These are phyloP conservation scores for Bombus huntii DNA, from an alignment of 1,140 invertebrate genomes.

Conservation along the genomic window DNA sequence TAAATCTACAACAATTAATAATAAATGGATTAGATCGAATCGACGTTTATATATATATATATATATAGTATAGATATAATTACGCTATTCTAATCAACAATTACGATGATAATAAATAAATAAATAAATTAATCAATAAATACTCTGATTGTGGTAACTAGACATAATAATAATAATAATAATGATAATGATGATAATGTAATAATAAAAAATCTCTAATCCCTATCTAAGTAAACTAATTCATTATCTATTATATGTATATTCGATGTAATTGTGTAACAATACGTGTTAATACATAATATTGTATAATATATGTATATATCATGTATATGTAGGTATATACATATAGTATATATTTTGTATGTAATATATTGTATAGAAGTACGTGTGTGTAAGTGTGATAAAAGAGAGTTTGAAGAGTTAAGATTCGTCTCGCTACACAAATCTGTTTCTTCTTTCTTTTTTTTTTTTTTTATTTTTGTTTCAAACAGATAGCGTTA, in stretches of 20 bases:
- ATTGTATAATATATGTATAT: slow-evolving; percentile 5
- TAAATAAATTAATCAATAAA: slow-evolving; percentile 7
- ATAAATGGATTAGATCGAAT: slow-evolving; percentile 58
- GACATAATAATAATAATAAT: slow-evolving; percentile 21
- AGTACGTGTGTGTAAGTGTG: slow-evolving; percentile 15
- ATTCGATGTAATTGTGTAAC: slow-evolving; percentile 27
- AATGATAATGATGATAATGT: neutral
- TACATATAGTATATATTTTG: neutral
- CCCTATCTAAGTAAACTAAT: slow-evolving; percentile 66
- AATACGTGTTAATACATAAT: slow-evolving; percentile 6
- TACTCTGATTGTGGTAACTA: slow-evolving; percentile 51
- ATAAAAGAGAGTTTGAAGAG: slow-evolving; percentile 8
- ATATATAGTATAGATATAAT: neutral
- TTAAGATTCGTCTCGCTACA: slow-evolving; percentile 46
- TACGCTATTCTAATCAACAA: slow-evolving; percentile 68
- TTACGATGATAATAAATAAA: slow-evolving; percentile 68
- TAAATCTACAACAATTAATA: slow-evolving; percentile 70
- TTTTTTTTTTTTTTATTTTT: neutral
- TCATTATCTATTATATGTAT: slow-evolving; percentile 38
- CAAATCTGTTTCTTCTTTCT: slow-evolving; percentile 47
- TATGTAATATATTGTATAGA: neutral
- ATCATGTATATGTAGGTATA: neutral
- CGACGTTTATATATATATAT: slow-evolving; percentile 39
- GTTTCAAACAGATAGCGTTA: slow-evolving; percentile 55
- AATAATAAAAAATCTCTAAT: slow-evolving; percentile 57